Evolutionary conservation across 2,113 vertebrate species (phyloP).

Genomic region (Dascyllus trimaculatus): DNA sequence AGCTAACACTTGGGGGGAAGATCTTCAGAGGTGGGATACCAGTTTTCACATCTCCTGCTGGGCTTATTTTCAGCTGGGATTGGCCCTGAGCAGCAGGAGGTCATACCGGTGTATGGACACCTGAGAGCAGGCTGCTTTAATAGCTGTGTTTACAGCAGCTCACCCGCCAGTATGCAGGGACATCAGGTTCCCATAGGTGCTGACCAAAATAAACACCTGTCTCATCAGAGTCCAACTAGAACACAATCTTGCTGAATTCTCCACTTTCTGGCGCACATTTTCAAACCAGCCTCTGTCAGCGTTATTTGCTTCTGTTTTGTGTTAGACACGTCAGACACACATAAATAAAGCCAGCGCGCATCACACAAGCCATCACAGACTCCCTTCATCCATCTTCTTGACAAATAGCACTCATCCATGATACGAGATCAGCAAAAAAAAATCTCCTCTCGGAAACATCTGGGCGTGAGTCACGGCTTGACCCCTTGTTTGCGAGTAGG

Average conservation of each 20-base stretch:
- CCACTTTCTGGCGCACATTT: slow-evolving; percentile 25
- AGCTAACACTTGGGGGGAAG: slow-evolving; percentile 38
- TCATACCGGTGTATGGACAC: slow-evolving; percentile 49
- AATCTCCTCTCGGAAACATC: slow-evolving; percentile 64
- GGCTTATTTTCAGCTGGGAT: slow-evolving; percentile 36
- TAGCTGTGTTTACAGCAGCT: slow-evolving; percentile 51
- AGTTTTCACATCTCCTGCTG: slow-evolving; percentile 37
- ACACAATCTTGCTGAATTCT: slow-evolving; percentile 50
- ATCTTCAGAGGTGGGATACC: slow-evolving; percentile 37
- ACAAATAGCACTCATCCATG: slow-evolving; percentile 47
- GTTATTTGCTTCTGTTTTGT: slow-evolving; percentile 42
- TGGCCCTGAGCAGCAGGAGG: slow-evolving; percentile 48
- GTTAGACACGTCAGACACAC: slow-evolving; percentile 20
- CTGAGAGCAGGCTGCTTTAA: slow-evolving; percentile 47
- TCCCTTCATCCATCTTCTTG: slow-evolving; percentile 56
- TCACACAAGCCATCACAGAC: slow-evolving; percentile 11
- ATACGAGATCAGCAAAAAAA: slow-evolving; percentile 60
- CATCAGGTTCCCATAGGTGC: slow-evolving; percentile 47
- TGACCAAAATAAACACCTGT: slow-evolving; percentile 53
- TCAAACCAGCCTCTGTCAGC: slow-evolving; percentile 41
- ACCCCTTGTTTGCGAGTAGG: slow-evolving; percentile 29
- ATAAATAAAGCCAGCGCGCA: slow-evolving; percentile 17
- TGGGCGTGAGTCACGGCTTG: slow-evolving; percentile 33
- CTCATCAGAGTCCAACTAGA: not conserved
- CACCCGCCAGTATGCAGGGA: slow-evolving; percentile 23